Evolutionary conservation across 1,140 invertebrate genomes (phyloP), one percentile per base, ranked within the genome.

Genomic region (Hetaerina americana): DNA sequence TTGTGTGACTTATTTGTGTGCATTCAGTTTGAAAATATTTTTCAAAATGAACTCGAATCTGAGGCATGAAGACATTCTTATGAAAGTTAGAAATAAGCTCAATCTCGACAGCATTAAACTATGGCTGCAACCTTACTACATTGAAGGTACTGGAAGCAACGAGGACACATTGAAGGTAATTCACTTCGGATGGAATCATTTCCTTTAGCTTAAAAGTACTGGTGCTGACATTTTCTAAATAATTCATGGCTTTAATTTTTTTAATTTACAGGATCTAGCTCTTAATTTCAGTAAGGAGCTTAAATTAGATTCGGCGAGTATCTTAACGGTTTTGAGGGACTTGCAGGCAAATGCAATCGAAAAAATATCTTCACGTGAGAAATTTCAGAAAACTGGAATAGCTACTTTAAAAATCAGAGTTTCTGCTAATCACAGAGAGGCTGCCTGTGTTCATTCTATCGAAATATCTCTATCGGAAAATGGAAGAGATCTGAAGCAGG

Each of bases 81-180:
- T 87, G 69, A 85, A 85, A 79, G 79, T 89, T 22, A 81, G 88
- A 26, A 84, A 85, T 10, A 87, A 85, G 76, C 79, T 92, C 15
- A 88, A 89, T 72, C 78, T 81, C 49, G 85, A 90, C 28, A 83
- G 84, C 74, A 81, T 91, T 0, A 91, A 90, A 77, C 78, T 92
- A 66, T 92, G 90, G 90, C 80, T 88, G 69, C 79, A 84, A 29
- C 90, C 90, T 0, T 92, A 88, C 78, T 86, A 84, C 71, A 77
- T 76, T n/a, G 81, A 84, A 73, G 82, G 81, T 27, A 77, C 79
- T 12, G 80, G 81, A 22, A 72, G 78, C 29, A 79, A 80, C 27
- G 79, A 82, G 31, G 75, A 73, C 0, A 80, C 84, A 66, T 76
- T 83, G 75, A 79, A 84, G 80, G 86, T 82, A 77, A 81, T n/a